phyloP scores from a whole-genome alignment of 2,113 vertebrate genomes.

The Nycticebus coucang region DNA sequence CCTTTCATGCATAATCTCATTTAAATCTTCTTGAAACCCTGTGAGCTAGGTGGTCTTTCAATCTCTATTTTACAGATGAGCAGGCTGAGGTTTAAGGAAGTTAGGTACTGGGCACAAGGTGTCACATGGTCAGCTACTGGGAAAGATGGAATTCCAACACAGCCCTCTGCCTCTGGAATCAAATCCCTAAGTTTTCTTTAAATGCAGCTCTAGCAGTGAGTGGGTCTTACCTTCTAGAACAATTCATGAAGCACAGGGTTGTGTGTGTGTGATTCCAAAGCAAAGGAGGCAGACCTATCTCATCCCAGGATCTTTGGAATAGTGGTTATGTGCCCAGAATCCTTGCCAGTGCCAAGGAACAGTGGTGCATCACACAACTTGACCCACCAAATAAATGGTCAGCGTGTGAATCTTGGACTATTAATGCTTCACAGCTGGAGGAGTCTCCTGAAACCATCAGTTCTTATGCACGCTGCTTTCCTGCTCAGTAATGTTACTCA shows the following conservation, averaged over 20 bases:
- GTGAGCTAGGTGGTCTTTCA: background rate
- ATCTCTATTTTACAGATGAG: background rate
- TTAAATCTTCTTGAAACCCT: background rate
- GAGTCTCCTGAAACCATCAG: background rate
- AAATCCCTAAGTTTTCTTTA: background rate
- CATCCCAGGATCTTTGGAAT: background rate
- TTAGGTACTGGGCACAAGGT: fast-evolving
- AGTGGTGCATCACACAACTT: background rate
- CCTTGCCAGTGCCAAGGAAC: background rate
- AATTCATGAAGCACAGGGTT: background rate
- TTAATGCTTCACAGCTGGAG: background rate
- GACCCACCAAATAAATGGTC: background rate
- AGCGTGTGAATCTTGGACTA: background rate
- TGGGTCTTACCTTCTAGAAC: background rate
- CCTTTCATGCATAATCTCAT: background rate
- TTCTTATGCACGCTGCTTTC: background rate
- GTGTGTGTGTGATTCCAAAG: background rate
- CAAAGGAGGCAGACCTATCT: background rate
- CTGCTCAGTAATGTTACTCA: background rate
- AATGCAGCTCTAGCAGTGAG: background rate
- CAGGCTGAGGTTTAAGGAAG: background rate
- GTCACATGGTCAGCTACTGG: background rate
- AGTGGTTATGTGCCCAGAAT: background rate
- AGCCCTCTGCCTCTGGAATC: background rate
- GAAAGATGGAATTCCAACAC: background rate